A percentile compares a stretch with the other conserved stretches of the same genome.
These are phyloP conservation scores for Piezodorus guildinii DNA, from an alignment of 1,140 invertebrate species.

Conservation along the genomic window DNA sequence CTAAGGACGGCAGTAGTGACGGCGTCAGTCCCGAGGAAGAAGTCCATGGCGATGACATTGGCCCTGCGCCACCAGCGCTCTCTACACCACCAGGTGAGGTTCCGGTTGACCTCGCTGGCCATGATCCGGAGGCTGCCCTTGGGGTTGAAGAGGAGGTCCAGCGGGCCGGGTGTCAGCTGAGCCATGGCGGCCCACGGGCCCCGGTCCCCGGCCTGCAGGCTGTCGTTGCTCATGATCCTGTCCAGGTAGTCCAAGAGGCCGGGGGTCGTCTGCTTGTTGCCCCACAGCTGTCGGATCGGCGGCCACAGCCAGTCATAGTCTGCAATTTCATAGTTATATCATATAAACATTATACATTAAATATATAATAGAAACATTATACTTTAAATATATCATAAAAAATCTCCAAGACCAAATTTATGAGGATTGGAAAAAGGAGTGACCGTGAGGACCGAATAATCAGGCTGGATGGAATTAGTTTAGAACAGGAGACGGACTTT, in stretches of 20 bases:
- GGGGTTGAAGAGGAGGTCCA: conserved; percentile 51
- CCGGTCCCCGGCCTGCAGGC: conserved; percentile 36
- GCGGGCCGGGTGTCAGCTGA: conserved; percentile 57
- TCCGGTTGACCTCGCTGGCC: conserved; percentile 54
- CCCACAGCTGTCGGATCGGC: conserved; percentile 55
- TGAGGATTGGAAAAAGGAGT: too few species aligned
- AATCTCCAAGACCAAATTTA: too few species aligned
- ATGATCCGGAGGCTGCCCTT: conserved; percentile 50
- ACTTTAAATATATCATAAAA: too few species aligned
- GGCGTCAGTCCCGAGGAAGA: conserved; percentile 64
- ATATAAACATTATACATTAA: too few species aligned
- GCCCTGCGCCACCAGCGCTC: conserved; percentile 49
- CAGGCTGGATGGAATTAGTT: too few species aligned
- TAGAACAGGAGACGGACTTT: too few species aligned
- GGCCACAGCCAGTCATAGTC: conserved; percentile 59
- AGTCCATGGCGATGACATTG: conserved; percentile 65
- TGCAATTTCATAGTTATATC: conserved; percentile 37
- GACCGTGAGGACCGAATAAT: too few species aligned
- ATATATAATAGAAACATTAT: too few species aligned
- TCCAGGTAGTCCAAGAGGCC: conserved; percentile 46
- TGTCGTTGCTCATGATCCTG: conserved; percentile 34
- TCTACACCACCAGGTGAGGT: conserved; percentile 47
- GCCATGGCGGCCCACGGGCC: conserved; percentile 65
- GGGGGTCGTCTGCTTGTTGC: conserved; percentile 41
- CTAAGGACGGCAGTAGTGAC: conserved; percentile 44